phyloP scores from a whole-genome alignment of 2,113 vertebrate species.

The Corvus cornix region DNA sequence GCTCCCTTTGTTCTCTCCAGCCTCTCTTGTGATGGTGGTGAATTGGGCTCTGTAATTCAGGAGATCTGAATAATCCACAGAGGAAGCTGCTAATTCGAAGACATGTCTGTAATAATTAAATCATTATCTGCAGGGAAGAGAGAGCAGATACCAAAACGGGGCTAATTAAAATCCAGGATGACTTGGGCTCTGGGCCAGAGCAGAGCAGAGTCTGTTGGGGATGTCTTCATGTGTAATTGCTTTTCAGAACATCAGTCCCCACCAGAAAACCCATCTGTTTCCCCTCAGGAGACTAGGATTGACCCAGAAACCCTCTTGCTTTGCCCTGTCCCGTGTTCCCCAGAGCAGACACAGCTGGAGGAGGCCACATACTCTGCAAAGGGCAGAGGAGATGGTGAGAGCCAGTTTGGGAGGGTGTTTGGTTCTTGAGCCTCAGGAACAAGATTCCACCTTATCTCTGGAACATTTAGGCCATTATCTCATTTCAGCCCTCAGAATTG shows the following conservation, averaged over 20 bases:
- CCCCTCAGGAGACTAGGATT: background rate
- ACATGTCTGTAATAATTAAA: slow-evolving; percentile 59
- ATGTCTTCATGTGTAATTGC: slow-evolving; percentile 62
- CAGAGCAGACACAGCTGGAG: background rate
- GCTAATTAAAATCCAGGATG: slow-evolving; percentile 58
- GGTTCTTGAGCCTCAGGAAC: background rate
- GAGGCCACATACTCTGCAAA: background rate
- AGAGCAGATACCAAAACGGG: slow-evolving; percentile 16
- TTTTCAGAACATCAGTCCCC: slow-evolving; percentile 48
- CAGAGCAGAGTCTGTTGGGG: slow-evolving; percentile 24
- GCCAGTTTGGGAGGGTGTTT: background rate
- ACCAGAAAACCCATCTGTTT: slow-evolving; percentile 37
- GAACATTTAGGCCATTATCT: background rate
- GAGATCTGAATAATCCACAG: slow-evolving; percentile 34
- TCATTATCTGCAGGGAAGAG: slow-evolving; percentile 53
- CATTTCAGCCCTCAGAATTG: background rate
- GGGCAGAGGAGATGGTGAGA: background rate
- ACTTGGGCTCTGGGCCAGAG: slow-evolving; percentile 42
- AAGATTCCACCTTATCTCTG: background rate
- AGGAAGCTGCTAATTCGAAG: slow-evolving; percentile 56
- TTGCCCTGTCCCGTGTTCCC: background rate
- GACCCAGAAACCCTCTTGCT: slow-evolving; percentile 19
- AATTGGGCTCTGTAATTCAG: slow-evolving; percentile 18
- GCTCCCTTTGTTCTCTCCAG: background rate
- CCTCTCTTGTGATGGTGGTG: background rate